A percentile compares a stretch with the other conserved stretches of the same genome.
These are phyloP conservation scores for Drosophila neotestacea DNA, from an alignment of 2,888 invertebrate genomes.

Conservation along the genomic window DNA sequence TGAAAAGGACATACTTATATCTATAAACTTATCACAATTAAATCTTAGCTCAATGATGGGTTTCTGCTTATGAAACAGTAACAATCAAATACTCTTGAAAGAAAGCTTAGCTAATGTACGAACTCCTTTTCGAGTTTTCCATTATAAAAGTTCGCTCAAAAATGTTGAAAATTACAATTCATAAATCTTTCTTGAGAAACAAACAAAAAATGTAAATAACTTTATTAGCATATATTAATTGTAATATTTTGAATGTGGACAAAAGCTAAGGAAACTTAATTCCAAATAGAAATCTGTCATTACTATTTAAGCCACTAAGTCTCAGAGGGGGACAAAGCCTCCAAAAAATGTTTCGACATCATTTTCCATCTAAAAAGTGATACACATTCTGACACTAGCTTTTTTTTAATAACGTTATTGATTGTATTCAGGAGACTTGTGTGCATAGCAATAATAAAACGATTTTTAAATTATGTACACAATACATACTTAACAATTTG, in stretches of 20 bases:
- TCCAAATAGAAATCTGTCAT: conserved; percentile 11
- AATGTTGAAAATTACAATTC: conserved; percentile 5
- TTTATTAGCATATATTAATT: conserved; percentile 17
- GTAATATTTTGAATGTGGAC: conserved; percentile 8
- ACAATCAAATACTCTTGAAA: conserved; percentile 33
- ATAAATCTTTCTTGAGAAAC: conserved; percentile 10
- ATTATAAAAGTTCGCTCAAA: conserved; percentile 22
- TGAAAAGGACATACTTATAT: neutral
- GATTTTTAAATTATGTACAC: conserved; percentile 57
- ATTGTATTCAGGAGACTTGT: conserved; percentile 54
- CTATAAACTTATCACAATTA: conserved; percentile 16
- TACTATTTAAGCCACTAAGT: conserved; percentile 20
- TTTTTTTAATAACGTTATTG: conserved; percentile 49
- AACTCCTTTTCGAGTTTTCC: conserved; percentile 1
- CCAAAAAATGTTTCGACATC: conserved; percentile 23
- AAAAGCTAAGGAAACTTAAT: neutral
- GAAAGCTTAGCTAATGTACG: conserved; percentile 14
- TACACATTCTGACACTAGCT: conserved; percentile 44
- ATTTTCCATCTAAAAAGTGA: conserved; percentile 50
- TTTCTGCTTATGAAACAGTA: conserved; percentile 28
- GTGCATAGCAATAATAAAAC: conserved; percentile 65
- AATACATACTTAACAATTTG: conserved; percentile 48
- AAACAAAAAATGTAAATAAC: conserved; percentile 33
- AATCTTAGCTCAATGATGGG: conserved; percentile 42
- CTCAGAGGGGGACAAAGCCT: conserved; percentile 6